phyloP scores from a whole-genome alignment of 2,888 invertebrate species.

The Sphaeridia pumilis region DNA sequence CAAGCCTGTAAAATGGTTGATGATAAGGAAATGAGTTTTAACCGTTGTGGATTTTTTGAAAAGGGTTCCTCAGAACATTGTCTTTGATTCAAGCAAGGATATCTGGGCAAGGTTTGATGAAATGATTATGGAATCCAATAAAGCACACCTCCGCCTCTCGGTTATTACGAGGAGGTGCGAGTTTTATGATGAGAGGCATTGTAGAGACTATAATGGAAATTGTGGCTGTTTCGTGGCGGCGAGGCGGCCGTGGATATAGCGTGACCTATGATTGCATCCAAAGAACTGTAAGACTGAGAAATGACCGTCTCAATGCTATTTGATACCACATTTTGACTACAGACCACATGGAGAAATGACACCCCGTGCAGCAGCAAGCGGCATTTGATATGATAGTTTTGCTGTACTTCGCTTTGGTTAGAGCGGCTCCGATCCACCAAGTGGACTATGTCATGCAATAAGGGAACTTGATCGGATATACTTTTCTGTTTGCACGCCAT shows the following conservation, averaged over 20 bases:
- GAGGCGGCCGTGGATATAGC: slow-evolving; percentile 22
- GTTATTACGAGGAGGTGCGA: background rate
- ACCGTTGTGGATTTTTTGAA: background rate
- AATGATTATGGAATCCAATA: slow-evolving; percentile 14
- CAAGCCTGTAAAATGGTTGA: too few species aligned
- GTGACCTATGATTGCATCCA: slow-evolving; percentile 29
- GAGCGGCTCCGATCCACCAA: too few species aligned
- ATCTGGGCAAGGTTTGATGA: background rate
- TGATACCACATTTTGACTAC: slow-evolving; percentile 1
- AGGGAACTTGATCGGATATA: slow-evolving; percentile 10
- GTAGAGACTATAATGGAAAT: background rate
- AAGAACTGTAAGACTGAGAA: slow-evolving; percentile 9
- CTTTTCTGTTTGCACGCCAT: slow-evolving; percentile 21
- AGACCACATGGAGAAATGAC: slow-evolving; percentile 17
- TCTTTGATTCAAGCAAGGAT: background rate
- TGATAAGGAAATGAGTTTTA: background rate
- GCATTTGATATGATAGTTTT: slow-evolving; percentile 31
- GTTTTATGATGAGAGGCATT: background rate
- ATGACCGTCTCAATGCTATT: too few species aligned
- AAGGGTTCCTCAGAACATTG: background rate
- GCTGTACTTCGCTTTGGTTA: too few species aligned
- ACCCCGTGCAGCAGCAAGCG: slow-evolving; percentile 31
- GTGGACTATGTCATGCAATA: slow-evolving; percentile 29
- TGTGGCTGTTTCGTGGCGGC: slow-evolving; percentile 16
- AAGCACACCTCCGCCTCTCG: slow-evolving; percentile 14